These are phyloP conservation scores for Dione juno DNA, from an alignment of 2,888 invertebrate genomes.

Conservation along the genomic window DNA sequence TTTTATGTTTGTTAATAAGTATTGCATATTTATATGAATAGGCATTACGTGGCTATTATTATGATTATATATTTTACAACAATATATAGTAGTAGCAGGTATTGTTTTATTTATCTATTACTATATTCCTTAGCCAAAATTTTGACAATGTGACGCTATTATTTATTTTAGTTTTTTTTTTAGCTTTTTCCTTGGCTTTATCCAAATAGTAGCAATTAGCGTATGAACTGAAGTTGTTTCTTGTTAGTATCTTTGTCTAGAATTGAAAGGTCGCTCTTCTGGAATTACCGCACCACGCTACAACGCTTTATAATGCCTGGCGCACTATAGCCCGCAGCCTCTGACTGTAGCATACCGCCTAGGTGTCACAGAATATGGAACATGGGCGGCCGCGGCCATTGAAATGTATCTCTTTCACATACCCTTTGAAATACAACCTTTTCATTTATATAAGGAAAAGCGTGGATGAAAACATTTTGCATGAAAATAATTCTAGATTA, in stretches of 20 bases:
- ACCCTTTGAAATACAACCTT: conserved; percentile 40
- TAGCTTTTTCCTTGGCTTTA: not conserved
- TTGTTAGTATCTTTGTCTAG: conserved; percentile 28
- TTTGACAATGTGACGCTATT: too few species aligned
- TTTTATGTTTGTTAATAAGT: not conserved
- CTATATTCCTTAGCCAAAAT: too few species aligned
- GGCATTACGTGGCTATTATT: too few species aligned
- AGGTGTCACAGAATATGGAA: conserved; percentile 39
- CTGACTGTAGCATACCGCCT: conserved; percentile 17
- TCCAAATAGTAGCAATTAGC: conserved; percentile 4
- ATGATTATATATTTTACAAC: too few species aligned
- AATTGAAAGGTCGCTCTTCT: conserved; percentile 31
- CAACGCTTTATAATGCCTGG: conserved; percentile 19
- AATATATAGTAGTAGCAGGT: too few species aligned
- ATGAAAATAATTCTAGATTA: conserved; percentile 30
- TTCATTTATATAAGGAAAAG: conserved; percentile 37
- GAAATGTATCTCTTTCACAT: conserved; percentile 40
- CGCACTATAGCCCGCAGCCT: not conserved
- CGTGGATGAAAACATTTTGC: conserved; percentile 28
- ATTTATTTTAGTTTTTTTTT: too few species aligned
- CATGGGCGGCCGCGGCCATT: conserved; percentile 36
- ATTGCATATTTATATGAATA: too few species aligned
- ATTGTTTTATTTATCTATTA: too few species aligned
- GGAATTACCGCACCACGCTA: conserved; percentile 30
- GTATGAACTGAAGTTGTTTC: conserved; percentile 7